These are phyloP conservation scores for Protosalanx chinensis DNA, from an alignment of 2,797 vertebrate genomes.

Conservation along the genomic window DNA sequence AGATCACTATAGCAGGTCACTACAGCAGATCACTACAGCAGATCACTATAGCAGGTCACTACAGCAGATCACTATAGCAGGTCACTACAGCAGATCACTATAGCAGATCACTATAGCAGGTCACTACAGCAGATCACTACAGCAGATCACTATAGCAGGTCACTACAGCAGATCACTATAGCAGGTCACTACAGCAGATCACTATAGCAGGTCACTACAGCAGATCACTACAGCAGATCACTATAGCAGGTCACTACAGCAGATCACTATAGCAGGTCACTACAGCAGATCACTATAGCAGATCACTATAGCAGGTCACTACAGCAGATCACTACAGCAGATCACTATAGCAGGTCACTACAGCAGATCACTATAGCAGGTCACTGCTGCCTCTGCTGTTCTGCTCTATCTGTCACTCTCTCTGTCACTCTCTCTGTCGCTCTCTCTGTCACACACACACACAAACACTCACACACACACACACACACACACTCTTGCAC, in stretches of 20 bases:
- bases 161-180: slow-evolving; percentile 37
- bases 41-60: no score
- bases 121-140: slow-evolving; percentile 52
- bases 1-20: slow-evolving; percentile 27
- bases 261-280: slow-evolving; percentile 27
- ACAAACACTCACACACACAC: slow-evolving; percentile 35
- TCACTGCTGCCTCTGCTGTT: no score
- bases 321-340: slow-evolving; percentile 50
- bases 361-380: no score
- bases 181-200: slow-evolving; percentile 44
- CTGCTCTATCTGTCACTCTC: no score
- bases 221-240: slow-evolving; percentile 56
- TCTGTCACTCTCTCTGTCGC: no score
- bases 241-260: background rate
- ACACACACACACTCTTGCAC: slow-evolving; percentile 17
- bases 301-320: no score
- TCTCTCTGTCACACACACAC: background rate
- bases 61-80: slow-evolving; percentile 50
- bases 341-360: slow-evolving; percentile 27
- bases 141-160: no score
- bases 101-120: slow-evolving; percentile 19
- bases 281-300: slow-evolving; percentile 50
- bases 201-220: background rate
- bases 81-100: slow-evolving; percentile 26
- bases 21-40: slow-evolving; percentile 50